Percentiles rank a stretch among this genome's conserved stretches.
phyloP scores from a whole-genome alignment of 2,888 invertebrate genomes.

The Dicyrtomina minuta region DNA sequence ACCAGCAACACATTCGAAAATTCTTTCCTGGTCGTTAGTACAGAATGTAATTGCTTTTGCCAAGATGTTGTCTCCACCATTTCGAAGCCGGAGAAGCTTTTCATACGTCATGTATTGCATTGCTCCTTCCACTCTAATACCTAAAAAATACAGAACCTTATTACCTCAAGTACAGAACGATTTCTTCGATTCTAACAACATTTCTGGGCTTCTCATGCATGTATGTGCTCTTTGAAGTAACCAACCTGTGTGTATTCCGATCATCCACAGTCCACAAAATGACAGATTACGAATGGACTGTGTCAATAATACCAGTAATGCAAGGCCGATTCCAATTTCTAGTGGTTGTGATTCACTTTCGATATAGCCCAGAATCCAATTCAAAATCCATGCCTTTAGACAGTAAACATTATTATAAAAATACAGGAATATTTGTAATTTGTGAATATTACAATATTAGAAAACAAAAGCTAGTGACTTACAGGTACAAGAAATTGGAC shows the following conservation, averaged over 20 bases:
- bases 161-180: not conserved
- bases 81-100: slow-evolving; percentile 56
- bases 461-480: too few species aligned
- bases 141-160: too few species aligned
- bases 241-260: slow-evolving; percentile 54
- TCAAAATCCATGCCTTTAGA: slow-evolving; percentile 46
- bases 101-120: slow-evolving; percentile 56
- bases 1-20: slow-evolving; percentile 57
- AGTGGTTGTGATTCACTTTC: slow-evolving; percentile 53
- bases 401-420: not conserved
- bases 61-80: slow-evolving; percentile 56
- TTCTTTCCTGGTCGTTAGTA: slow-evolving; percentile 57
- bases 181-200: too few species aligned
- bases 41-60: slow-evolving; percentile 57
- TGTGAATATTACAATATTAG: too few species aligned
- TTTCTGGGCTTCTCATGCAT: too few species aligned
- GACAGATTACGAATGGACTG: slow-evolving; percentile 55
- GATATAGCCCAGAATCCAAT: slow-evolving; percentile 42
- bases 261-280: slow-evolving; percentile 55
- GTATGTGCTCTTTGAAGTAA: too few species aligned
- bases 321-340: slow-evolving; percentile 53
- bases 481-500: slow-evolving; percentile 58
- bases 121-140: slow-evolving; percentile 54
- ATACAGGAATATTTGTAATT: not conserved
- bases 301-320: slow-evolving; percentile 54